Conservation (phyloP, 2,888 invertebrate species). For the Epinotia bilunana region DNA sequence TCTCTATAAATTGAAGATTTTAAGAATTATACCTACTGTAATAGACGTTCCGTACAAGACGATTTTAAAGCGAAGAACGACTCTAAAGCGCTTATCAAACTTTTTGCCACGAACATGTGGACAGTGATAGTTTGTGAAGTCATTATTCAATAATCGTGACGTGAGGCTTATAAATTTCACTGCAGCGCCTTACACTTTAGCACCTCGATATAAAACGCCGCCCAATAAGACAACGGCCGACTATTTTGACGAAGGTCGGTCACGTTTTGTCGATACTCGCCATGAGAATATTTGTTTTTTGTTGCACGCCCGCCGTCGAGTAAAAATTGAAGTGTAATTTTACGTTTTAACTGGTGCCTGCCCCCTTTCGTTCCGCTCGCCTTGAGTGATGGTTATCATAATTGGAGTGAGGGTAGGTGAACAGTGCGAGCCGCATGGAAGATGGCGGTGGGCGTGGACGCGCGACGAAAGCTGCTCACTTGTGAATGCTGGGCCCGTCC, state of each 20-base stretch:
- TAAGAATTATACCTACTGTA: background rate
- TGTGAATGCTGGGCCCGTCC: conserved; percentile 36
- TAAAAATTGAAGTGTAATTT: conserved; percentile 84
- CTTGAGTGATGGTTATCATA: conserved; percentile 84
- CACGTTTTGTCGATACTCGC: conserved; percentile 83
- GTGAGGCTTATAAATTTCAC: conserved; percentile 79
- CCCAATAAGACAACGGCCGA: conserved; percentile 80
- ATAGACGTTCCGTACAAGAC: background rate
- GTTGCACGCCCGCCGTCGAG: conserved; percentile 78
- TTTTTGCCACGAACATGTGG: conserved; percentile 52
- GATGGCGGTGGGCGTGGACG: conserved; percentile 71
- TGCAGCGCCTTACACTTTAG: conserved; percentile 83
- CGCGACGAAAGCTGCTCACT: conserved; percentile 60
- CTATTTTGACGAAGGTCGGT: conserved; percentile 84
- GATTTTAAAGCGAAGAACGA: background rate
- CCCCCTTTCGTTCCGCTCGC: conserved; percentile 84
- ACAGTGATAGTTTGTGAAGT: conserved; percentile 74
- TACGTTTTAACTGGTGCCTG: conserved; percentile 83
- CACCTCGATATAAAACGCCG: conserved; percentile 80
- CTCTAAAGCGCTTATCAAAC: background rate
- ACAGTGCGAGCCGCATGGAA: conserved; percentile 69
- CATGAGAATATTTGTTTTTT: conserved; percentile 85
- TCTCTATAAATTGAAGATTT: background rate
- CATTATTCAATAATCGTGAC: conserved; percentile 83
- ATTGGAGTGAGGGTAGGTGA: conserved; percentile 82